Base-by-base conservation (phyloP, 2,113 vertebrate species). In the Gnathonemus echidnorhynchus region DNA sequence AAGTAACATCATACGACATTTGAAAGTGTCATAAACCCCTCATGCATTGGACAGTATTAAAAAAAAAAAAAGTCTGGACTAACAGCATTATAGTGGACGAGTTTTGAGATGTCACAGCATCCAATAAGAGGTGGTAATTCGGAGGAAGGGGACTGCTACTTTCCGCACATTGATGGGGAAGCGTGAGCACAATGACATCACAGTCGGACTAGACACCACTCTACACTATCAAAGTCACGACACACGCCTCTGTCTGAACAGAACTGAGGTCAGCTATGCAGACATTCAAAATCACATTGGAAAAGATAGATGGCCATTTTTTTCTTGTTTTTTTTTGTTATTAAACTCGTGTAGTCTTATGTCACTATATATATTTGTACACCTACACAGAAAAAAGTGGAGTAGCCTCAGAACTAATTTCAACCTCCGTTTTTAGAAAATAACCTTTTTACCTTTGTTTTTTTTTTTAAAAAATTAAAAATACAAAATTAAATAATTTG, bases 401-500 rank as follows among this genome's bases (percentile, higher is more conserved):
- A 91, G 90, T 89, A 93, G 90, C 56, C 58, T 88, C 3, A 35
- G 90, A 88, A 92, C 58, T 91, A n/a, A 90, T 88, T 86, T 91
- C 56, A 94, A 95, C 94, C 91, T 94, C 91, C 93, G 91, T 93
- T 95, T 94, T 95, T 94, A 95, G 58, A 93, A 95, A 96, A 96
- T 94, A 96, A 95, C 89, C 77, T 91, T 95, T 93, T 42, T 77
- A 95, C 91, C 89, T 93, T 94, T 93, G 90, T 93, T 94, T 56
- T 56, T 53, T 83, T 35, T 24, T 88, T 84, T 93, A 95, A 95
- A 88, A 94, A 88, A 94, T 92, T 94, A 92, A 95, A 94, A 96
- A 95, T 97, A 96, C 93, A 97, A 97, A 95, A 96, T 95, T 96
- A 96, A 96, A 95, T 95, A 93, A 95, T 95, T 92, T 94, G 92